Evolutionary conservation across 1,140 invertebrate genomes (phyloP).

Genomic region (Pogonomyrmex barbatus): DNA sequence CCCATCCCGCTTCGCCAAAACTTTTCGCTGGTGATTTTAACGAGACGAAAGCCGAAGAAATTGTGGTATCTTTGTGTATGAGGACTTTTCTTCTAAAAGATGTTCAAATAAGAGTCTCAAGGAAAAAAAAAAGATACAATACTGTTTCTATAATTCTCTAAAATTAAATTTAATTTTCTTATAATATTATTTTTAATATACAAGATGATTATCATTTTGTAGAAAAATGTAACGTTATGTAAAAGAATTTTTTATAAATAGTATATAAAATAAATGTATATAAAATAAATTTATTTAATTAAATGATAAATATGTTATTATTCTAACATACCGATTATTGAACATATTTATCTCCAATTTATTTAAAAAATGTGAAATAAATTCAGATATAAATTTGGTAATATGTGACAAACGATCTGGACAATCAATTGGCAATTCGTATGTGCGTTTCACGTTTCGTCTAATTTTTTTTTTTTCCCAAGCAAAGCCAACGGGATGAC

Average conservation of each 20-base stretch:
- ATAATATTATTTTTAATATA: too few species aligned
- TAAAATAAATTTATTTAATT: not conserved
- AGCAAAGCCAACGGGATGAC: not conserved
- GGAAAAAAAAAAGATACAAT: not conserved
- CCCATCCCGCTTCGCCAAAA: conserved; percentile 7
- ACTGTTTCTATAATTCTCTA: not conserved
- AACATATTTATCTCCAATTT: not conserved
- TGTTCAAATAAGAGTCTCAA: not conserved
- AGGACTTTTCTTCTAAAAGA: not conserved
- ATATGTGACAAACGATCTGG: not conserved
- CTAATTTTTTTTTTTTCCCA: conserved; percentile 23
- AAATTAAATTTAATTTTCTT: too few species aligned
- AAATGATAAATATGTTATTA: not conserved
- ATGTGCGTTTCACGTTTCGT: not conserved
- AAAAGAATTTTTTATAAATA: not conserved
- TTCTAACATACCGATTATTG: not conserved
- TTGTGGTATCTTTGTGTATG: not conserved
- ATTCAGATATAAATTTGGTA: not conserved
- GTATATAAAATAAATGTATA: not conserved
- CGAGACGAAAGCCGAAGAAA: not conserved
- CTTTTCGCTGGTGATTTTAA: conserved; percentile 34
- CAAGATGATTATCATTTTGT: too few species aligned
- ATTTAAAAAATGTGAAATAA: not conserved
- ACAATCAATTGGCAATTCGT: not conserved
- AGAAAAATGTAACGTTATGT: too few species aligned